Percentiles rank a stretch among this genome's conserved stretches.
Evolutionary conservation across 2,888 invertebrate genomes (phyloP).

Genomic region (Mesorhabditis spiculigera): DNA sequence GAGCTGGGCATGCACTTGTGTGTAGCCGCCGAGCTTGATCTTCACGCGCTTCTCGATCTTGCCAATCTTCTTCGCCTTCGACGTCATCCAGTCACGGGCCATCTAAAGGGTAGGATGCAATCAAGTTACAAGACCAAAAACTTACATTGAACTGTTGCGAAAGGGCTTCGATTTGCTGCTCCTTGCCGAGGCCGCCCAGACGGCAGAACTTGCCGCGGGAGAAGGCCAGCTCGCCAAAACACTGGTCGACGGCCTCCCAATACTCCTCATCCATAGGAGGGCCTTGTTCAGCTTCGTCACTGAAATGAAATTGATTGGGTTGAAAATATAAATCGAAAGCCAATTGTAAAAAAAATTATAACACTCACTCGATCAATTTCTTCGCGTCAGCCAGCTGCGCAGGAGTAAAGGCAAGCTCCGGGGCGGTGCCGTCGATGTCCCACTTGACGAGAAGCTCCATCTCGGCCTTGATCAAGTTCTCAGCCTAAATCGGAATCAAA

Average conservation of each 20-base stretch:
- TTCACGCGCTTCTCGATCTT: slow-evolving; percentile 96
- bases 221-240: slow-evolving; percentile 44
- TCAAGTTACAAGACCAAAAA: slow-evolving; percentile 1
- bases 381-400: slow-evolving; percentile 41
- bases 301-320: slow-evolving; percentile 12
- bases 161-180: slow-evolving; percentile 53
- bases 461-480: slow-evolving; percentile 62
- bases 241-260: slow-evolving; percentile 50
- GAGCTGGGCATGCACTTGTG: slow-evolving; percentile 71
- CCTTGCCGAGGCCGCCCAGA: slow-evolving; percentile 37
- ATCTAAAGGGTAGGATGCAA: slow-evolving; percentile 62
- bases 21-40: slow-evolving; percentile 88
- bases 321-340: neutral
- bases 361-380: slow-evolving; percentile 24
- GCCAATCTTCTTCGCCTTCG: slow-evolving; percentile 89
- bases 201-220: slow-evolving; percentile 43
- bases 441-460: slow-evolving; percentile 53
- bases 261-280: slow-evolving; percentile 37
- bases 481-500: slow-evolving; percentile 36
- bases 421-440: slow-evolving; percentile 45
- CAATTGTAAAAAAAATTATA: neutral
- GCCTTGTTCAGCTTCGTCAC: slow-evolving; percentile 24
- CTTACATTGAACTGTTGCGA: slow-evolving; percentile 44
- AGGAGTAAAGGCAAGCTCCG: slow-evolving; percentile 32
- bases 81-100: slow-evolving; percentile 91